A percentile compares a stretch with the other conserved stretches of the same genome.
Conservation (phyloP, 2,113 vertebrate genomes). For the Psilopogon haemacephalus region DNA sequence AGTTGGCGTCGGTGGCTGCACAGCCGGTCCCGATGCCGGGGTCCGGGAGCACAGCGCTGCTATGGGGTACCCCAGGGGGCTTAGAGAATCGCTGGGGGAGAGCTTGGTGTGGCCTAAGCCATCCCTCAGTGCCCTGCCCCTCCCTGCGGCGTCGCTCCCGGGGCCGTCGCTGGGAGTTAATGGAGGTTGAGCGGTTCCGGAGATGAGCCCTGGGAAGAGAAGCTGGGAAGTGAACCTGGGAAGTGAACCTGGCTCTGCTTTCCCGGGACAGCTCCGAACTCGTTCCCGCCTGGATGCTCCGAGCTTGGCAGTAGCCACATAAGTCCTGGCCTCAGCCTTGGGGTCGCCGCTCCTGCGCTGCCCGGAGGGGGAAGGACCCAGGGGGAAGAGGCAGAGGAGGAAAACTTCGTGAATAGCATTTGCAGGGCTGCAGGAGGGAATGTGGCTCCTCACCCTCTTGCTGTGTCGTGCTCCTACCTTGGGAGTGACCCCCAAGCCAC, state of each 20-base stretch:
- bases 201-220: background rate
- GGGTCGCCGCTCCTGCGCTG: background rate
- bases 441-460: fast-evolving
- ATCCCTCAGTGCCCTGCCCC: fast-evolving
- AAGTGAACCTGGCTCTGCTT: background rate
- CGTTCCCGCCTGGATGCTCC: background rate
- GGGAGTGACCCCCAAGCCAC: fast-evolving
- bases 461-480: fast-evolving
- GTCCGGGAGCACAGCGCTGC: background rate
- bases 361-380: background rate
- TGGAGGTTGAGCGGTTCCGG: fast-evolving
- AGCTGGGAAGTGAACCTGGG: no score
- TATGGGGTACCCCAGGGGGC: background rate
- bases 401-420: fast-evolving
- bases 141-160: no score
- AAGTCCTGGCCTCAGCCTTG: background rate
- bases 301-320: fast-evolving
- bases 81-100: background rate
- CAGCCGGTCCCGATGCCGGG: background rate
- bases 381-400: background rate
- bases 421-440: background rate
- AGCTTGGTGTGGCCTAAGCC: fast-evolving
- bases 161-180: fast-evolving
- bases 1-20: fast-evolving
- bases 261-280: fast-evolving